These are phyloP conservation scores for Osmerus eperlanus DNA, from an alignment of 2,113 vertebrate genomes.

Conservation along the genomic window DNA sequence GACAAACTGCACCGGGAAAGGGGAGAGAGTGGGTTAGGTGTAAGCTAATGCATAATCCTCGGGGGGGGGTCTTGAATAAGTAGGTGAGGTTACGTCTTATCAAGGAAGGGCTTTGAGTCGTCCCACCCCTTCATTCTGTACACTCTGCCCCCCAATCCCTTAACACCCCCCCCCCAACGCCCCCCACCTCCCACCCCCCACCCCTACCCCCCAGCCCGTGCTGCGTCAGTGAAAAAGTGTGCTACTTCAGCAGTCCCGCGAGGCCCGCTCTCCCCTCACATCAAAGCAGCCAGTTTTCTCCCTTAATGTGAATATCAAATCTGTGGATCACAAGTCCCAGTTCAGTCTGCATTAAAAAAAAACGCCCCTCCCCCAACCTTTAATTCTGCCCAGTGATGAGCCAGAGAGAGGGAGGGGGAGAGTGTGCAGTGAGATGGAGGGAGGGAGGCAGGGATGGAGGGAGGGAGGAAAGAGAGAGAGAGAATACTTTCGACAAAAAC, in stretches of 20 bases:
- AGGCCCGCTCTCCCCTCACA: slow-evolving; percentile 60
- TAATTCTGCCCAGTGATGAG: slow-evolving; percentile 78
- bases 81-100: slow-evolving; percentile 62
- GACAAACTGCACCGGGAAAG: slow-evolving; percentile 20
- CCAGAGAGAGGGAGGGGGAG: slow-evolving; percentile 71
- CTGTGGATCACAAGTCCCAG: slow-evolving; percentile 74
- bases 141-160: slow-evolving; percentile 53
- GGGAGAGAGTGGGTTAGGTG: slow-evolving; percentile 59
- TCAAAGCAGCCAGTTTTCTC: slow-evolving; percentile 72
- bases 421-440: slow-evolving; percentile 40
- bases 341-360: slow-evolving; percentile 72
- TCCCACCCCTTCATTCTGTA: slow-evolving; percentile 34
- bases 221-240: slow-evolving; percentile 73
- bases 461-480: slow-evolving; percentile 21
- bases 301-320: slow-evolving; percentile 74
- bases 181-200: slow-evolving; percentile 18
- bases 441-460: slow-evolving; percentile 34
- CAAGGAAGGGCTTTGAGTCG: slow-evolving; percentile 44
- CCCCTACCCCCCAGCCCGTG: slow-evolving; percentile 42
- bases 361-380: slow-evolving; percentile 72
- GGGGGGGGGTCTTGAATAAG: slow-evolving; percentile 47
- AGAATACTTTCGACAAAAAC: slow-evolving; percentile 61
- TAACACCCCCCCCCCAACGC: slow-evolving; percentile 41
- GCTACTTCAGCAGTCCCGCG: slow-evolving; percentile 71
- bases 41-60: slow-evolving; percentile 62